Evolutionary conservation across 2,113 vertebrate genomes (phyloP), one percentile per base, ranked within the genome.

Genomic region (Paramormyrops kingsleyae): DNA sequence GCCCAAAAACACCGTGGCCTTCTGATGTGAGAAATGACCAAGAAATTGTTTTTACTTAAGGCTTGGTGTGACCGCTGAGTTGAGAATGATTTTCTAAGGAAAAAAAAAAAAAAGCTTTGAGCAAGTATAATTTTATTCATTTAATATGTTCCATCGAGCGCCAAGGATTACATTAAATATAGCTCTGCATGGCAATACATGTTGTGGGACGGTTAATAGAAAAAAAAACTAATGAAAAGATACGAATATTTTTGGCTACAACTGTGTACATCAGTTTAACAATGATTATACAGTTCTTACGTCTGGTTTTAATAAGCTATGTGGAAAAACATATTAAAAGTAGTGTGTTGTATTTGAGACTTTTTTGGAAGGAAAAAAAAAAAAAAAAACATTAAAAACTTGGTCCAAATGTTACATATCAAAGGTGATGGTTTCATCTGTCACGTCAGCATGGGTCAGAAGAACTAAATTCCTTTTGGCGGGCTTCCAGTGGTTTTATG

Each of bases 401-500:
- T 15, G 7, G 24, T 59, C 89, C 3, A 13, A 85, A 85, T 85
- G 35, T 85, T 44, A n/a, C 83, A 85, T 49, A 80, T 85, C 49
- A 46, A 44, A 44, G 19, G 83, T 85, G 44, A 49, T 85, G 21
- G 46, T 27, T 2, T 44, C 10, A 2, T 86, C 46, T 86, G 9
- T 86, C 24, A 52, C 31, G 3, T 86, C 24, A 52, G 84, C 42
- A 87, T 47, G 24, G 19, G n/a, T 85, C 21, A 49, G 44, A 27
- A 5, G 83, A n/a, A 62, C 62, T 8, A 39, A n/a, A 27, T 35
- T 52, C 47, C 12, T 83, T 35, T 56, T 12, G 27, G 4, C 17
- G 83, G 9, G 44, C 21, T 21, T 31, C 84, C 44, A 50, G 24
- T 50, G 7, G 10, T 88, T 85, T 96, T 92, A 96, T 49, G 94